Conservation (phyloP, 2,797 vertebrate genomes). For the Malacoraja senta region DNA sequence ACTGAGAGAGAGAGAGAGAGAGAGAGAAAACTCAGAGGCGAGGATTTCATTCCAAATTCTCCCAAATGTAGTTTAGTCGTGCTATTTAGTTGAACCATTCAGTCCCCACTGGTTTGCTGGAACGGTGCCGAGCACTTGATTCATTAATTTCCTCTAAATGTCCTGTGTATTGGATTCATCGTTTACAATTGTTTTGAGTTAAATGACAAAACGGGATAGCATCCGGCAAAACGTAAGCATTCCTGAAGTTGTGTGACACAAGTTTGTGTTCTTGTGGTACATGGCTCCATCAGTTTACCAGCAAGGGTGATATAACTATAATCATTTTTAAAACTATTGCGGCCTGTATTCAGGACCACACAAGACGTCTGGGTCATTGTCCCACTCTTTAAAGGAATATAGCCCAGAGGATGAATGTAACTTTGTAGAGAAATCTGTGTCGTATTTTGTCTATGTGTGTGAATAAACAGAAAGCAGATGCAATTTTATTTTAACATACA, state of each 20-base stretch:
- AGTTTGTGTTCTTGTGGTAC: neutral
- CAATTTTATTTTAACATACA: neutral
- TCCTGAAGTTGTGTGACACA: neutral
- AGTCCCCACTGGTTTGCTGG: neutral
- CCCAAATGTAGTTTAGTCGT: neutral
- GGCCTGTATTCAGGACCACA: neutral
- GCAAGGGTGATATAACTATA: neutral
- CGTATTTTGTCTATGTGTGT: neutral
- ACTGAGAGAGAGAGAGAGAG: no score
- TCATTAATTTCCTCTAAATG: neutral
- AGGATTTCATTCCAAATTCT: neutral
- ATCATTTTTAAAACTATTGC: neutral
- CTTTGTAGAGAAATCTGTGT: neutral
- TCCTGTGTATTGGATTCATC: slow-evolving; percentile 32
- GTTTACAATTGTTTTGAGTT: no score
- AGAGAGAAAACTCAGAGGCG: neutral
- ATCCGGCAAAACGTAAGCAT: neutral
- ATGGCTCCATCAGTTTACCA: neutral
- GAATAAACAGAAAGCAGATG: neutral
- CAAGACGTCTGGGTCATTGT: slow-evolving; percentile 7
- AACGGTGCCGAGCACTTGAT: neutral
- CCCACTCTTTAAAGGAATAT: neutral
- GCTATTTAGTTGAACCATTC: neutral
- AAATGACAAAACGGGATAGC: no score
- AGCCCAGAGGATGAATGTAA: slow-evolving; percentile 5